Conservation (phyloP, 2,113 vertebrate genomes). For the Willisornis vidua region DNA sequence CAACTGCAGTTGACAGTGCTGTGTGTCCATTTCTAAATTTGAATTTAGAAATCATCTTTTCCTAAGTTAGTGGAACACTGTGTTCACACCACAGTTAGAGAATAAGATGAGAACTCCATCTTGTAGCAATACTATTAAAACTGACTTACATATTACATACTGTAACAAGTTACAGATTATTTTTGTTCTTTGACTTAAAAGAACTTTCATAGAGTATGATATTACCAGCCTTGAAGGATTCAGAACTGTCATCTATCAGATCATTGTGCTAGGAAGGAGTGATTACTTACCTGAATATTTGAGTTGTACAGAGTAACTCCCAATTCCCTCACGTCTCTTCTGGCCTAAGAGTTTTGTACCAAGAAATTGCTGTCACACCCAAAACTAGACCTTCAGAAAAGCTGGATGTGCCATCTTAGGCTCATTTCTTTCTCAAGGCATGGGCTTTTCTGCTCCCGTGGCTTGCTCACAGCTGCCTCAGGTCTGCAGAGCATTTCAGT, state of each 20-base stretch:
- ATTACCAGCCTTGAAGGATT: background rate
- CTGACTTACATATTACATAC: background rate
- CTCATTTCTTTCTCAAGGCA: background rate
- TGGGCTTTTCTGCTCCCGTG: background rate
- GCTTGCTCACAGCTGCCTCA: background rate
- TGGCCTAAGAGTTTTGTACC: background rate
- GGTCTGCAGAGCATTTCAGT: background rate
- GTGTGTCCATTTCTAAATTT: background rate
- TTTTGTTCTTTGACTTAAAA: background rate
- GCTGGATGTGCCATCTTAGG: background rate
- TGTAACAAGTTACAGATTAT: background rate
- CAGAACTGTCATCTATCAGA: background rate
- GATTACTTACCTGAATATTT: background rate
- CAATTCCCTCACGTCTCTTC: fast-evolving
- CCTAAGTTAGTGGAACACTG: background rate
- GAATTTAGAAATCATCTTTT: background rate
- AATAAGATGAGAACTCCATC: background rate
- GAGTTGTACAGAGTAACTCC: background rate
- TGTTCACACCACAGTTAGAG: background rate
- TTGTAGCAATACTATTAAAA: background rate
- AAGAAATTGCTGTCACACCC: background rate
- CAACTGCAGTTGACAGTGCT: background rate
- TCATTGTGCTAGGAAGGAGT: background rate
- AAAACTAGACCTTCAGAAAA: background rate
- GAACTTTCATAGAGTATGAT: background rate